phyloP scores from a whole-genome alignment of 2,113 vertebrate genomes.

The Crotalus helleri region DNA sequence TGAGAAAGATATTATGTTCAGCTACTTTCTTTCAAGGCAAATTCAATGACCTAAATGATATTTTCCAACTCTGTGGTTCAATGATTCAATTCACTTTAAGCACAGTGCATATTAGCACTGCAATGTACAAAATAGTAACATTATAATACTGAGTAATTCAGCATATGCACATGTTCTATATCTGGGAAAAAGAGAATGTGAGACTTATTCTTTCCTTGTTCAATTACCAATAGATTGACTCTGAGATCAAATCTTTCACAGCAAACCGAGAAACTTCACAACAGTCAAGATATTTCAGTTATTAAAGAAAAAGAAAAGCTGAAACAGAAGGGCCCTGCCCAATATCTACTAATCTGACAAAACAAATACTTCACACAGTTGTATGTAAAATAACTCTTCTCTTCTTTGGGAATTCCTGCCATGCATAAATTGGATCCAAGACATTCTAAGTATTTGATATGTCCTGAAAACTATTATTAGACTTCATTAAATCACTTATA shows the following conservation, averaged over 20 bases:
- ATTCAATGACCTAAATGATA: neutral
- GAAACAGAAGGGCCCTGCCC: neutral
- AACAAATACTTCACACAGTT: neutral
- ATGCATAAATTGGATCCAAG: neutral
- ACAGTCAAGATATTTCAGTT: neutral
- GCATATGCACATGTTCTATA: neutral
- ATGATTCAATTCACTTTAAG: neutral
- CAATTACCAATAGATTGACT: neutral
- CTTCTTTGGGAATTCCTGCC: neutral
- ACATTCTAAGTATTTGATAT: neutral
- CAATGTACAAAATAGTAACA: neutral
- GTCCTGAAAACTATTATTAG: neutral
- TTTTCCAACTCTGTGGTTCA: neutral
- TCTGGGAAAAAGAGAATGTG: neutral
- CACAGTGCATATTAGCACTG: neutral
- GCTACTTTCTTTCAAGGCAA: neutral
- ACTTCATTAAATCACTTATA: neutral
- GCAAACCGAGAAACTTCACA: neutral
- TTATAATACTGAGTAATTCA: neutral
- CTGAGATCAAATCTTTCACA: neutral
- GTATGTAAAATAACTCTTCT: neutral
- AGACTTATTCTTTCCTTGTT: neutral
- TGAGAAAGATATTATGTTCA: neutral
- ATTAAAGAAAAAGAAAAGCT: neutral
- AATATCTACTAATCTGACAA: neutral